A percentile compares a stretch with the other conserved stretches of the same genome.
These are phyloP conservation scores for Lasiurus cinereus DNA, from an alignment of 2,113 vertebrate genomes.

Conservation along the genomic window DNA sequence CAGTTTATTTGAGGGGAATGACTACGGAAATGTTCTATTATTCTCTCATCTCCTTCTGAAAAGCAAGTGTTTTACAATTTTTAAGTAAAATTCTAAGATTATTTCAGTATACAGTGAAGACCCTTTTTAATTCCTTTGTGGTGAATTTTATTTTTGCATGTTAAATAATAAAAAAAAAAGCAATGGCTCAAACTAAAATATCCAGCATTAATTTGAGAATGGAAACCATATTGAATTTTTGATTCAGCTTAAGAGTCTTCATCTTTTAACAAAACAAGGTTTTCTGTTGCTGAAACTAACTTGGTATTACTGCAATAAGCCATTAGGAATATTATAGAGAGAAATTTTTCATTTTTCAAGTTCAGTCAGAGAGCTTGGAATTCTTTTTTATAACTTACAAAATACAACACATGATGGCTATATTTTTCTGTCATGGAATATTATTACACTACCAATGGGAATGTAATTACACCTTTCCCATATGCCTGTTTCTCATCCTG, in stretches of 20 bases:
- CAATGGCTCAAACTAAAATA: not conserved
- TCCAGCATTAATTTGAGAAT: slow-evolving; percentile 50
- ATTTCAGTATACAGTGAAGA: not conserved
- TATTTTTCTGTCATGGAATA: slow-evolving; percentile 77
- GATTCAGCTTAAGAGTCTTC: not conserved
- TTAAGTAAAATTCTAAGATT: slow-evolving; percentile 35
- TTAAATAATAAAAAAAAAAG: not conserved
- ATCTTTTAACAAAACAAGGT: slow-evolving; percentile 9
- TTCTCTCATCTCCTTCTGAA: not conserved
- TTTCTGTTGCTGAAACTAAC: slow-evolving; percentile 33
- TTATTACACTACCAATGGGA: slow-evolving; percentile 80
- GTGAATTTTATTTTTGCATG: not conserved
- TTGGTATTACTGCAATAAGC: not conserved
- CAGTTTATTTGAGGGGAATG: not conserved
- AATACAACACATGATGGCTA: slow-evolving; percentile 73
- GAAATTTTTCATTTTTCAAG: slow-evolving; percentile 59
- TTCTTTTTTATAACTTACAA: slow-evolving; percentile 67
- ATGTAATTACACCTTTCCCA: slow-evolving; percentile 82
- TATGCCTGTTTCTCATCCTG: slow-evolving; percentile 71
- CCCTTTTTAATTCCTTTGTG: not conserved
- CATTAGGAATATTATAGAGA: slow-evolving; percentile 27
- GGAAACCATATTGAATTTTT: not conserved
- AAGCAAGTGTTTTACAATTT: not conserved
- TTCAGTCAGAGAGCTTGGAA: slow-evolving; percentile 40
- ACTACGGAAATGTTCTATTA: not conserved